Evolutionary conservation across 2,888 invertebrate genomes (phyloP).

Genomic region (Nemotelus nigrinus): DNA sequence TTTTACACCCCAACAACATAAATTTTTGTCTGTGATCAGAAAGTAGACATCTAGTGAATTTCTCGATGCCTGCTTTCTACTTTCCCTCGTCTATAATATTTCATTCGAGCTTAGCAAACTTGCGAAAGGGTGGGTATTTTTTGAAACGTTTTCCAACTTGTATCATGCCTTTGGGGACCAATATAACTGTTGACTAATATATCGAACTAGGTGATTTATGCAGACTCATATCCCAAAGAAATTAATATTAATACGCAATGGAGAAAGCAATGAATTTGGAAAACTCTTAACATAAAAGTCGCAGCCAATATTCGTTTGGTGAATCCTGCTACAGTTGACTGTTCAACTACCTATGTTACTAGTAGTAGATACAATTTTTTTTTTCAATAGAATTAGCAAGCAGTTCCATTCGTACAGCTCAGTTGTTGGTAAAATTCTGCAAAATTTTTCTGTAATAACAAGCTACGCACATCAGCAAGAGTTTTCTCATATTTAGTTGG

Average conservation of each 20-base stretch:
- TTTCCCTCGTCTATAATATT: neutral
- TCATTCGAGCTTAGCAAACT: neutral
- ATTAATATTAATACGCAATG: neutral
- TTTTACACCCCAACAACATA: slow-evolving; percentile 33
- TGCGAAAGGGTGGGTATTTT: neutral
- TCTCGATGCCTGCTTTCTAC: neutral
- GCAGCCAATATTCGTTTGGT: too few relatives aligned
- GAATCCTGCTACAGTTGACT: too few relatives aligned
- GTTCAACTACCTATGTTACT: too few relatives aligned
- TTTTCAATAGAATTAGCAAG: too few relatives aligned
- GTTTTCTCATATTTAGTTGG: too few relatives aligned
- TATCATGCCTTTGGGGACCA: neutral
- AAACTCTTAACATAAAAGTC: too few relatives aligned
- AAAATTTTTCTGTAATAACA: too few relatives aligned
- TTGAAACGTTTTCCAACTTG: neutral
- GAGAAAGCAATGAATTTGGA: too few relatives aligned
- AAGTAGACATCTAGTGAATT: slow-evolving; percentile 20
- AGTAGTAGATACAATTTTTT: too few relatives aligned
- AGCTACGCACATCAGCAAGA: too few relatives aligned
- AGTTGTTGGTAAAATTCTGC: too few relatives aligned
- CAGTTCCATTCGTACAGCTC: too few relatives aligned
- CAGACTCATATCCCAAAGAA: neutral
- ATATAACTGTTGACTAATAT: slow-evolving; percentile 1
- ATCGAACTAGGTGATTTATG: neutral
- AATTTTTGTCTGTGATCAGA: slow-evolving; percentile 21